These are phyloP conservation scores for Agonopterix alstromeriana DNA, from an alignment of 2,888 invertebrate species.

Conservation along the genomic window DNA sequence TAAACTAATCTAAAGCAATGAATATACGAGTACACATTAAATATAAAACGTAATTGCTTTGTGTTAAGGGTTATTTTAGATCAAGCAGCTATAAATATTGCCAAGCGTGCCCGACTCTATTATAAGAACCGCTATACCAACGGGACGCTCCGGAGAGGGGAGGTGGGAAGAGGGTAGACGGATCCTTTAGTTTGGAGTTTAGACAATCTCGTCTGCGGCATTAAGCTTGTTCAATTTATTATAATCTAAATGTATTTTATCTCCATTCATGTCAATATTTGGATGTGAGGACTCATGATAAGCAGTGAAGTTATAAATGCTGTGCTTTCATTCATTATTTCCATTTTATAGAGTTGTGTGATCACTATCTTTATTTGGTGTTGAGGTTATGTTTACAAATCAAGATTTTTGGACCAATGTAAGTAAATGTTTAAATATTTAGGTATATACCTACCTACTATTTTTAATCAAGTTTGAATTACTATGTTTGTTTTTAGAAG, in stretches of 20 bases:
- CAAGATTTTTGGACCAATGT: conserved; percentile 37
- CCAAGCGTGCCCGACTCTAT: conserved; percentile 32
- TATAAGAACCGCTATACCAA: conserved; percentile 49
- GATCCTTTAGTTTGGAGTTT: conserved; percentile 7
- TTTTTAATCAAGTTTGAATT: not conserved
- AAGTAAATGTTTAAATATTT: conserved; percentile 21
- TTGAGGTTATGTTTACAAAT: conserved; percentile 66
- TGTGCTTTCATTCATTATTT: conserved; percentile 2
- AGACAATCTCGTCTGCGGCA: conserved; percentile 1
- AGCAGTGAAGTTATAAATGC: not conserved
- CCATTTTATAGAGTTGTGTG: not conserved
- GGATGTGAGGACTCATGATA: not conserved
- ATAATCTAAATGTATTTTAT: conserved; percentile 4
- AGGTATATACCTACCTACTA: not conserved
- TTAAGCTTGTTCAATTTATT: conserved; percentile 2
- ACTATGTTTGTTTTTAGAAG: no score
- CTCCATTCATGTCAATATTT: not conserved
- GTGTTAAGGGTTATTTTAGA: conserved; percentile 10
- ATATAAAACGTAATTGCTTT: not conserved
- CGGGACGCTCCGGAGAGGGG: conserved; percentile 36
- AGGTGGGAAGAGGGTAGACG: conserved; percentile 15
- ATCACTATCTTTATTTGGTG: conserved; percentile 1
- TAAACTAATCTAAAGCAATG: no score
- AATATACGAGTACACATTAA: no score
- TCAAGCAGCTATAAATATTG: not conserved